phyloP scores from a whole-genome alignment of 2,888 invertebrate genomes.

The Temnothorax rugatulus region DNA sequence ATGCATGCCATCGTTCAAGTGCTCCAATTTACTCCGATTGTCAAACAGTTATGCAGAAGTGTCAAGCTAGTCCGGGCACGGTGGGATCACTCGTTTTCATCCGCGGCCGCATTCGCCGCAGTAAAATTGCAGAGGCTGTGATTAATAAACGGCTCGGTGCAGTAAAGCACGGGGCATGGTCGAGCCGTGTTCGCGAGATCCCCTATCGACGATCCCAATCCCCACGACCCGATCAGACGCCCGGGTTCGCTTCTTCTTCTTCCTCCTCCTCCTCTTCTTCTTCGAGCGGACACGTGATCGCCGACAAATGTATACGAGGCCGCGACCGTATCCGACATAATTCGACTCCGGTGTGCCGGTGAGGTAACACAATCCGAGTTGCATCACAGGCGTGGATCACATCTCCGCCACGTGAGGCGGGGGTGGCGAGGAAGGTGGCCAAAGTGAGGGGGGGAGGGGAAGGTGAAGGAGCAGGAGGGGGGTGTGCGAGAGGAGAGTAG shows the following conservation, averaged over 20 bases:
- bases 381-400: constrained; percentile 84
- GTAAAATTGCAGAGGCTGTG: constrained; percentile 69
- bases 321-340: constrained; percentile 74
- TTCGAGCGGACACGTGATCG: constrained; percentile 70
- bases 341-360: constrained; percentile 71
- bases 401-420: constrained; percentile 80
- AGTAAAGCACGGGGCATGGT: constrained; percentile 53
- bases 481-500: constrained; percentile 56
- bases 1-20: background rate
- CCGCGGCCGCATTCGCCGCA: constrained; percentile 13
- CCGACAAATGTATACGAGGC: constrained; percentile 68
- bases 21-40: background rate
- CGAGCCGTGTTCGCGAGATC: constrained; percentile 68
- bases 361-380: constrained; percentile 78
- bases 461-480: constrained; percentile 19
- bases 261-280: constrained; percentile 4
- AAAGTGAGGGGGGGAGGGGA: constrained; percentile 8
- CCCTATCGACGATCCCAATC: constrained; percentile 66
- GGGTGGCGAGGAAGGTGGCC: constrained; percentile 56
- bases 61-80: constrained; percentile 19
- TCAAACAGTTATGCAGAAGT: constrained; percentile 1
- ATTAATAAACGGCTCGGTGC: constrained; percentile 69
- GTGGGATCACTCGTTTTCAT: background rate
- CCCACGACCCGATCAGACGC: constrained; percentile 67
- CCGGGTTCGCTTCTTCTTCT: constrained; percentile 47